Base-by-base conservation (phyloP, 1,140 invertebrate species). In the Zaprionus kolodkinae region DNA sequence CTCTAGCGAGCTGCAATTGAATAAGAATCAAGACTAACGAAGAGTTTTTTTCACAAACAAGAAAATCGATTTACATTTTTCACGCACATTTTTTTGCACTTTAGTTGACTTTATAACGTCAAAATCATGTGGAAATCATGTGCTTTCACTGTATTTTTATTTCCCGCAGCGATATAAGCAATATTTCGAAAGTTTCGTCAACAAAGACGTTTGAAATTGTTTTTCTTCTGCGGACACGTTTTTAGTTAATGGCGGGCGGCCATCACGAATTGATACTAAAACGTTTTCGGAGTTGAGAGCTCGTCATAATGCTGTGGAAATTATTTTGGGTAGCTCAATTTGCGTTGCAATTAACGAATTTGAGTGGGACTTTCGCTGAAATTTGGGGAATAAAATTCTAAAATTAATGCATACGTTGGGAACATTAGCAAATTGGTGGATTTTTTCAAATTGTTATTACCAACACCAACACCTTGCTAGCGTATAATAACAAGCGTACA, bases 11-110 rank as follows among this genome's bases (percentile, higher is more conserved):
- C 73, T 70, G 54, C 38, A 74, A 65, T 40, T 33, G 57, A 55
- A 52, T 33, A 52, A 56, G 40, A 25, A 30, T 36, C 30, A 56
- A 84, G 56, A 62, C 67, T 61, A 73, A 48, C 59, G 67, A 81
- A 76, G 79, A 72, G 72, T 79, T 91, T 84, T 84, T 78, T 76
- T 91, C 80, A 87, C 78, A 91, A 86, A 86, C 78, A 91, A 87
- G 73, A 91, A 91, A 91, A 91, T 91, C 90, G 83, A 91, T 91
- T 88, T 70, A 88, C 76, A 75, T 88, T 87, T 92, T 92, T 92
- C 91, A 92, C 88, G 76, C 87, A 83, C 78, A 78, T 79, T 91
- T 52, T 91, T 86, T 84, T 79, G 57, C 80, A 79, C 63, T 74
- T 56, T 79, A 73, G 56, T 85, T 70, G 70, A 70, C 59, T 40